These are phyloP conservation scores for Fistularia commersonii DNA, from an alignment of 2,797 vertebrate genomes.

Conservation along the genomic window DNA sequence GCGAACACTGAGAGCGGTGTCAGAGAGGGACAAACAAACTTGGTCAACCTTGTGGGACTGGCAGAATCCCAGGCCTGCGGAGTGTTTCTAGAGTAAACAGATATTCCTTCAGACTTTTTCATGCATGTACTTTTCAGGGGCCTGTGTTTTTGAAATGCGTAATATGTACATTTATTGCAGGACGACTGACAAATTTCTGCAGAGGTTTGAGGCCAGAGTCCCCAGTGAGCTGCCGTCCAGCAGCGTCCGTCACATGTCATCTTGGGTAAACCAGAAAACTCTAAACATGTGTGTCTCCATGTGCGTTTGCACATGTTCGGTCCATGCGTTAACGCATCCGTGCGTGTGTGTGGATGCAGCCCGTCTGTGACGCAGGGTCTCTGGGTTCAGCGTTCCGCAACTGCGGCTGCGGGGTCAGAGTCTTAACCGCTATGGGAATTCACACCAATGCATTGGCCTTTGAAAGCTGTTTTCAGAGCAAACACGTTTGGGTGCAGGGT, in stretches of 20 bases:
- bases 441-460: conserved; percentile 53
- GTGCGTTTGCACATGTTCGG: conserved; percentile 11
- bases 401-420: conserved; percentile 52
- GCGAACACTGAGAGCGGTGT: conserved; percentile 9
- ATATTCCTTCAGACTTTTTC: conserved; percentile 5
- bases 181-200: conserved; percentile 46
- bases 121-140: not conserved
- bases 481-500: conserved; percentile 43
- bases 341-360: conserved; percentile 3
- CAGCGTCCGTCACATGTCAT: conserved; percentile 46
- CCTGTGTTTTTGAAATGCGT: conserved; percentile 3
- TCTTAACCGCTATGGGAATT: conserved; percentile 43
- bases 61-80: conserved; percentile 1
- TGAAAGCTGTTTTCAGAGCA: conserved; percentile 65
- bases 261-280: conserved; percentile 49
- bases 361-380: conserved; percentile 23
- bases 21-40: conserved; percentile 57
- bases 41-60: conserved; percentile 22
- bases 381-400: conserved; percentile 42
- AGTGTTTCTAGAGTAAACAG: conserved; percentile 26
- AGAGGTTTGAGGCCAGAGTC: conserved; percentile 41
- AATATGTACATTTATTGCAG: conserved; percentile 42
- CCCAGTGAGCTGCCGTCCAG: conserved; percentile 24
- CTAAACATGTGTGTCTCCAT: not conserved
- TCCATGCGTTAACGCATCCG: conserved; percentile 1